Base-by-base conservation (phyloP, 2,113 vertebrate species). In the Morone saxatilis region DNA sequence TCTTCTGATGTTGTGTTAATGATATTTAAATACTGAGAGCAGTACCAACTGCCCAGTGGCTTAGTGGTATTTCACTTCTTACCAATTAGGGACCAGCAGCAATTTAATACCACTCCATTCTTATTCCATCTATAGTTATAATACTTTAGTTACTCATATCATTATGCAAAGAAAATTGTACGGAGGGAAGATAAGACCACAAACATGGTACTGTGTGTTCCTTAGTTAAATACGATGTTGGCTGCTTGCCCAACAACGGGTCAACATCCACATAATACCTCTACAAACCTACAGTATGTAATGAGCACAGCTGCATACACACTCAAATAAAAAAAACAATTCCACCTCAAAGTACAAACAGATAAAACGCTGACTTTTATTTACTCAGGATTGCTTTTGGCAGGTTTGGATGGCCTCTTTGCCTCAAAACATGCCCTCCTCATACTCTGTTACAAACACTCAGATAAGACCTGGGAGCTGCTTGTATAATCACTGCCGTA, bases 281-380 rank as follows among this genome's bases (percentile, higher is more conserved):
- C 19, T 54, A 73, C 31, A 20, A 14, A 25, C 48, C 57, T 56
- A 2, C 66, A 11, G 22, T 54, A n/a, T 45, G 4, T 53, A 45
- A 61, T 70, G 65, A 76, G 38, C 57, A 76, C 57, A 40, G 54
- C 67, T 65, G 51, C 31, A 48, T 5, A 50, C 31, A 70, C 20
- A 20, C 22, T 36, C 68, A 36, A 6, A 62, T 8, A 20, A 7
- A 45, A 40, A 66, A 25, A 59, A 51, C 45, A 43, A 66, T 66
- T 59, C 36, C 20, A 25, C 25, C 62, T 38, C 38, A 5, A 31
- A 54, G 10, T 62, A 16, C 56, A 50, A 63, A 50, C 47, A 48
- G 62, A 72, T 16, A 14, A 48, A 19, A 60, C 36, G 9, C 41
- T 57, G 0, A 13, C 22, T 25, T 43, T 13, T 20, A 36, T 71